A percentile compares a stretch with the other conserved stretches of the same genome.
These are phyloP conservation scores for Glaucidium brasilianum DNA, from an alignment of 2,113 vertebrate species.

Conservation along the genomic window DNA sequence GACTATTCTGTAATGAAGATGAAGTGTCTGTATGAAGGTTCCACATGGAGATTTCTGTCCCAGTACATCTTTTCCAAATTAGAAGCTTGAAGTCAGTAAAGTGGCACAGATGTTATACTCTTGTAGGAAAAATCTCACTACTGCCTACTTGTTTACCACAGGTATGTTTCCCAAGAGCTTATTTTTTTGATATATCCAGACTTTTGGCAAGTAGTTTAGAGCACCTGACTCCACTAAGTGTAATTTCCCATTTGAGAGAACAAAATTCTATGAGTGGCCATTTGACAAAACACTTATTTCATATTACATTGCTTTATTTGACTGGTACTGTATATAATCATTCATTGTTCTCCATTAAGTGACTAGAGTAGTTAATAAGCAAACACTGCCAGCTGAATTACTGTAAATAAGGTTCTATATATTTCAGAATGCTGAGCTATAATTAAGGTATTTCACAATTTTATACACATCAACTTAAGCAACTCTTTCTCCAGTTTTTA, in stretches of 20 bases:
- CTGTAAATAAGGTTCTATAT: constrained; percentile 47
- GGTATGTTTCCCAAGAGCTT: background rate
- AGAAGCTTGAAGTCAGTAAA: background rate
- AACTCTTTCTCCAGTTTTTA: constrained; percentile 39
- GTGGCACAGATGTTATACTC: background rate
- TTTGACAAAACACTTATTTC: constrained; percentile 37
- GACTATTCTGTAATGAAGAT: background rate
- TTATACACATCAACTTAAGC: constrained; percentile 54
- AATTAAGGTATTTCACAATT: constrained; percentile 62
- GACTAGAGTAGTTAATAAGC: constrained; percentile 40
- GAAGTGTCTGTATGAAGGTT: background rate
- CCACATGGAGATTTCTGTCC: background rate
- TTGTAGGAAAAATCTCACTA: background rate
- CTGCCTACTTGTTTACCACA: constrained; percentile 24
- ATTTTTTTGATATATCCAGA: background rate
- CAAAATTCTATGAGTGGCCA: background rate
- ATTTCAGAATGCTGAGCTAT: constrained; percentile 42
- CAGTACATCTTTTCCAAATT: background rate
- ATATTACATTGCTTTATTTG: background rate
- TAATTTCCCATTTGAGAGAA: constrained; percentile 6
- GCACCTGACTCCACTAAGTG: constrained; percentile 26
- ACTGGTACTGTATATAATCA: constrained; percentile 25
- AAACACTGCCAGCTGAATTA: constrained; percentile 34
- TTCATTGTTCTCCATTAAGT: constrained; percentile 53
- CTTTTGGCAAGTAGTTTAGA: constrained; percentile 8